Base-by-base conservation (phyloP, 2,113 vertebrate species). In the Burhinus oedicnemus region DNA sequence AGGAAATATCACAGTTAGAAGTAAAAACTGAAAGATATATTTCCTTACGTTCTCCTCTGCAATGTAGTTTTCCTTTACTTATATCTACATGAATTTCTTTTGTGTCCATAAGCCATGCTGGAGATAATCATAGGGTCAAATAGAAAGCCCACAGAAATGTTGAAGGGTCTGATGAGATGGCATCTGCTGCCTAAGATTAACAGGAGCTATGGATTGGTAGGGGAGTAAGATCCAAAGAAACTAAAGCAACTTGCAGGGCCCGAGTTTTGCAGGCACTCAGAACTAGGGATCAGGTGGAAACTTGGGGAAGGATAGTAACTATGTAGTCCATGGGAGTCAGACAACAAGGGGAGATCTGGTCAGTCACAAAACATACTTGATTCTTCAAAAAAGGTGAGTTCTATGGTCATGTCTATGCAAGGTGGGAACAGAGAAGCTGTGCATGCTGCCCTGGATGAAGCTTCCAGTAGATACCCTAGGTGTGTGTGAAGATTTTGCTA, bases 371-470 rank as follows among this genome's bases (percentile, higher is more conserved):
- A 38, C 5, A 21, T 54, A 54, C n/a, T 57, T 68, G 22, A 21
- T 69, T 61, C 27, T 76, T 86, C 32, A 68, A 17, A 42, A 51
- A 80, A 89, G 29, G 7, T 72, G n/a, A 58, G 61, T 49, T 90
- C 18, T 66, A 1, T 27, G n/a, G 52, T 42, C 2, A 6, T 32
- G 8, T 2, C 8, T 1, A 1, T 68, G 8, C 13, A 45, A 45
- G 5, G 17, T 74, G 17, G 36, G 29, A 66, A 57, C 55, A 82
- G 23, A 42, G 60, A 74, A 54, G 8, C 27, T 70, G 15, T 40
- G 7, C 45, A 2, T 79, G 18, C n/a, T 93, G 42, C 38, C 6
- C 2, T 30, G 29, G 42, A 69, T 45, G 42, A 87, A 87, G 8
- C 15, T 93, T 89, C 21, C 58, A 38, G 30, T 10, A 40, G 20